A percentile compares a stretch with the other conserved stretches of the same genome.
phyloP scores from a whole-genome alignment of 2,888 invertebrate species.

The Amblyjoppa fuscipennis region DNA sequence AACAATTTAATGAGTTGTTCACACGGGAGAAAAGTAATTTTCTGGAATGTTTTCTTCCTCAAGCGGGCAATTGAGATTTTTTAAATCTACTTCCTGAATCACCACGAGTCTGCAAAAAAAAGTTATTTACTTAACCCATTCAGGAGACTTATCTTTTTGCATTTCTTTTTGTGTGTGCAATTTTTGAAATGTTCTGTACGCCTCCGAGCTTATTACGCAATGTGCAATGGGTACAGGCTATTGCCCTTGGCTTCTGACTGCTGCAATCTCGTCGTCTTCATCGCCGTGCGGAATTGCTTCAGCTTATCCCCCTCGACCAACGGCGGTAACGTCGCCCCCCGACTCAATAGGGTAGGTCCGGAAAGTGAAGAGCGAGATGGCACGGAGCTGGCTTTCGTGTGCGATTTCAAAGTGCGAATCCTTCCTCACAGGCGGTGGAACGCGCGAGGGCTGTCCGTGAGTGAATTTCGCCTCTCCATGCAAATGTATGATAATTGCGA shows the following conservation, averaged over 20 bases:
- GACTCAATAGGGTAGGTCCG: conserved; percentile 55
- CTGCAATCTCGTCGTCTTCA: conserved; percentile 59
- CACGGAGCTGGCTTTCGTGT: conserved; percentile 28
- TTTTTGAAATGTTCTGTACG: not conserved
- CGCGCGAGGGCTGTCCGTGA: conserved; percentile 50
- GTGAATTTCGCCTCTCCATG: conserved; percentile 65
- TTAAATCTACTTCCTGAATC: not conserved
- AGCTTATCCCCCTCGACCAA: conserved; percentile 51
- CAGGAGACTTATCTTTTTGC: no score
- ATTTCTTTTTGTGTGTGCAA: not conserved
- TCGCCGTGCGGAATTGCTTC: conserved; percentile 55
- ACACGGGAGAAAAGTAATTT: not conserved
- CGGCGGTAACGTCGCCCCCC: conserved; percentile 37
- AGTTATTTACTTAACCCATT: not conserved
- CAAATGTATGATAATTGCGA: conserved; percentile 71
- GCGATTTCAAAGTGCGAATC: conserved; percentile 59
- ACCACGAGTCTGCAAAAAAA: not conserved
- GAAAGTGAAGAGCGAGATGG: conserved; percentile 42
- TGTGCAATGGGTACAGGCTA: conserved; percentile 1
- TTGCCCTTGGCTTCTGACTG: conserved; percentile 52
- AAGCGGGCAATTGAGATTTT: not conserved
- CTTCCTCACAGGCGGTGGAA: conserved; percentile 46
- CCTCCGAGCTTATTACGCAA: conserved; percentile 7
- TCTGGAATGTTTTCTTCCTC: not conserved
- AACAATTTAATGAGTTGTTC: not conserved